Conservation (phyloP, 1,140 invertebrate genomes). For the Condylostylus longicornis region DNA sequence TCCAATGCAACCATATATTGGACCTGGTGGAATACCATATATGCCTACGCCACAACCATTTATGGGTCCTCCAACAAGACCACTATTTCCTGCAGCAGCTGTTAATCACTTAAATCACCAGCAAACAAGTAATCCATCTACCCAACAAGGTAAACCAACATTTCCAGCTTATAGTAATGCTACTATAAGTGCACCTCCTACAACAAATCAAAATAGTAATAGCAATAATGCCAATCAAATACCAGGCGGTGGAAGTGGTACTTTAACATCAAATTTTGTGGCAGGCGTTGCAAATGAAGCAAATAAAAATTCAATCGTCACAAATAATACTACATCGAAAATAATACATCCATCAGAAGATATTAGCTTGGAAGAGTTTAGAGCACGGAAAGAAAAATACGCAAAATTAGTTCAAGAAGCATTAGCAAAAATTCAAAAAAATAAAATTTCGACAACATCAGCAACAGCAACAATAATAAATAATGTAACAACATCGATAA, state of each 20-base stretch:
- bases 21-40: conserved; percentile 35
- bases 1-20: conserved; percentile 38
- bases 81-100: conserved; percentile 61
- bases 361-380: conserved; percentile 79
- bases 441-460: too few relatives aligned
- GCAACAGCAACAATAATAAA: conserved; percentile 3
- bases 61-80: conserved; percentile 55
- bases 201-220: conserved; percentile 32
- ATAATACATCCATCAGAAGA: conserved; percentile 91
- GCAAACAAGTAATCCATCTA: conserved; percentile 41
- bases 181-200: conserved; percentile 51
- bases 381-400: conserved; percentile 62
- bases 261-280: conserved; percentile 9
- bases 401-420: conserved; percentile 33
- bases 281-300: conserved; percentile 30
- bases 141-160: conserved; percentile 49
- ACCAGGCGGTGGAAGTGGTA: conserved; percentile 23
- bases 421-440: too few relatives aligned
- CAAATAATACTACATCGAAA: conserved; percentile 70
- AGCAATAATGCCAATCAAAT: conserved; percentile 27
- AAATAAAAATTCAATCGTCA: conserved; percentile 44
- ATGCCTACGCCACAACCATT: conserved; percentile 49
- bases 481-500: conserved; percentile 9
- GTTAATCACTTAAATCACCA: conserved; percentile 44
- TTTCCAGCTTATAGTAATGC: conserved; percentile 63